Evolutionary conservation across 2,888 invertebrate species (phyloP).

Genomic region (Tiliacea aurago): DNA sequence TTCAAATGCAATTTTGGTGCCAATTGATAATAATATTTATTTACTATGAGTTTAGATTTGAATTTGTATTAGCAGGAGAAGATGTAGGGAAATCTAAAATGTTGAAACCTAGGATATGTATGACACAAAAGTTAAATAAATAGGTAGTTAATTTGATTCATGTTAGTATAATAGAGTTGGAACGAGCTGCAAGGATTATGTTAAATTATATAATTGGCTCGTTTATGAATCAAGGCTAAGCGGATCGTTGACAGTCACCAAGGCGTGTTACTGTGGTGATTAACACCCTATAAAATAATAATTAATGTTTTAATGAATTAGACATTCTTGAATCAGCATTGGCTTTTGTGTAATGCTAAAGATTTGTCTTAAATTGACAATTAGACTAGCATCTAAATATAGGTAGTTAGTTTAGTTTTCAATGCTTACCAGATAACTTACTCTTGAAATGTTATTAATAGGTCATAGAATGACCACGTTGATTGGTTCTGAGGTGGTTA

Average conservation of each 20-base stretch:
- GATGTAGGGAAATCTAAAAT: slow-evolving; percentile 30
- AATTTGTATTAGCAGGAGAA: slow-evolving; percentile 9
- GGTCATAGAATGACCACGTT: background rate
- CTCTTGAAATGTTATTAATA: background rate
- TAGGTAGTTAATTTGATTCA: slow-evolving; percentile 52
- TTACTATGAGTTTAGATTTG: background rate
- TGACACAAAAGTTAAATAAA: slow-evolving; percentile 48
- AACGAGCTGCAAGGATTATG: slow-evolving; percentile 43
- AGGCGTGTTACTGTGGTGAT: slow-evolving; percentile 13
- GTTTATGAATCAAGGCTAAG: slow-evolving; percentile 50
- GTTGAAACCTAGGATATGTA: slow-evolving; percentile 51
- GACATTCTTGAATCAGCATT: slow-evolving; percentile 4
- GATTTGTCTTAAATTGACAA: background rate
- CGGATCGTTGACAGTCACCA: slow-evolving; percentile 21
- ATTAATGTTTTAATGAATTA: slow-evolving; percentile 3
- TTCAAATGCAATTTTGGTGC: slow-evolving; percentile 1
- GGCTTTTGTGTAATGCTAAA: background rate
- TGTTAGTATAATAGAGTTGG: slow-evolving; percentile 50
- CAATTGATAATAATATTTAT: slow-evolving; percentile 20
- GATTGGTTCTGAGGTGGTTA: background rate
- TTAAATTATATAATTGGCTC: slow-evolving; percentile 51
- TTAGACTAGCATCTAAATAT: background rate
- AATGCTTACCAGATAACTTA: too few species aligned
- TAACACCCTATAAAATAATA: slow-evolving; percentile 27
- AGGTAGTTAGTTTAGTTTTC: too few species aligned